Evolutionary conservation across 2,113 vertebrate genomes (phyloP).

Genomic region (Riparia riparia): DNA sequence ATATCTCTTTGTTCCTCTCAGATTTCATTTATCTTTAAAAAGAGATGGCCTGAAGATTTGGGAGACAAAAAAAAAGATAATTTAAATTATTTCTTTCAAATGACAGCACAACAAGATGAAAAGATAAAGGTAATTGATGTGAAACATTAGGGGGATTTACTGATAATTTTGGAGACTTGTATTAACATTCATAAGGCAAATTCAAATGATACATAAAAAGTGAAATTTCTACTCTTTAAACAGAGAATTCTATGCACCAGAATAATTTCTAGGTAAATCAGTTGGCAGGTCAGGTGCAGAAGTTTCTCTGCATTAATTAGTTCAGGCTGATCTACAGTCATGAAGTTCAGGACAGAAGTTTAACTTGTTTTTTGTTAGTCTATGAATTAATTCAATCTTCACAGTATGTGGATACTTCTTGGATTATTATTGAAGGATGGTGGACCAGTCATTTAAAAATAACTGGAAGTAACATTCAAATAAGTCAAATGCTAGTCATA

Average conservation of each 20-base stretch:
- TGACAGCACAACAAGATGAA: not conserved
- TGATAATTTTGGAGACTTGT: not conserved
- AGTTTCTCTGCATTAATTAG: not conserved
- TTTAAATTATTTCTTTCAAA: not conserved
- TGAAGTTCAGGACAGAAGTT: not conserved
- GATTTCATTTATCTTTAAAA: not conserved
- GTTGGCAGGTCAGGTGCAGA: not conserved
- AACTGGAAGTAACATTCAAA: not conserved
- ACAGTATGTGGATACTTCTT: not conserved
- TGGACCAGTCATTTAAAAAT: not conserved
- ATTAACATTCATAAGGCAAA: not conserved
- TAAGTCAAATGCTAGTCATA: not conserved
- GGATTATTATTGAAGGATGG: not conserved
- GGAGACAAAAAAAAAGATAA: not conserved
- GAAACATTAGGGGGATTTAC: not conserved
- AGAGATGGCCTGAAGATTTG: not conserved
- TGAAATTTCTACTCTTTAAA: not conserved
- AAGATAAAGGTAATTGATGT: not conserved
- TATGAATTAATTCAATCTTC: not conserved
- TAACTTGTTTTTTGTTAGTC: not conserved
- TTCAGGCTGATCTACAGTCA: not conserved
- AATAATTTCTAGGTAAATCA: not conserved
- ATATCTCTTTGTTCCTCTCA: not conserved
- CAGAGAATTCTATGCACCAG: not conserved
- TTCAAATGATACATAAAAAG: not conserved